phyloP scores from a whole-genome alignment of 2,113 vertebrate species.

The Balaeniceps rex region DNA sequence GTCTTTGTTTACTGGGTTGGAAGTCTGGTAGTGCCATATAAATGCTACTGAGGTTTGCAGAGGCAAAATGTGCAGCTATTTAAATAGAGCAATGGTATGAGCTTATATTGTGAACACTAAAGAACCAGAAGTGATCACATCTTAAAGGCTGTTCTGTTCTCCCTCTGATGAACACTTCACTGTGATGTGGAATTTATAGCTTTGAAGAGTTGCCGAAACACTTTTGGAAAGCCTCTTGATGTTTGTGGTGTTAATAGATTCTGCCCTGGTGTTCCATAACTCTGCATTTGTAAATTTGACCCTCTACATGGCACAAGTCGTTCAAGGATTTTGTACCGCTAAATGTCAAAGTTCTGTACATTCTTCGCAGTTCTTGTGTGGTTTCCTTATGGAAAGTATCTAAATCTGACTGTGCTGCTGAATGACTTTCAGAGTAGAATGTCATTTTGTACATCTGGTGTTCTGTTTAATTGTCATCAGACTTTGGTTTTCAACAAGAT shows the following conservation, averaged over 20 bases:
- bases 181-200: background rate
- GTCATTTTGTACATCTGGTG: conserved; percentile 6
- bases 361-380: background rate
- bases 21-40: background rate
- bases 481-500: background rate
- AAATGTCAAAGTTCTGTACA: background rate
- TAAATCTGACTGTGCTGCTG: background rate
- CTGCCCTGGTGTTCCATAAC: background rate
- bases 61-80: background rate
- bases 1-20: background rate
- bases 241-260: background rate
- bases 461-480: conserved; percentile 34
- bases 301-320: background rate
- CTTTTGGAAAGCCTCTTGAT: background rate
- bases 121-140: background rate
- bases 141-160: background rate
- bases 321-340: background rate
- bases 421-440: background rate
- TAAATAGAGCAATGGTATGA: background rate
- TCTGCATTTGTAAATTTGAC: background rate
- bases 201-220: background rate
- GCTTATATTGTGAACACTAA: background rate
- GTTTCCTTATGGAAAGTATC: background rate
- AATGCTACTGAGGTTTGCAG: background rate
- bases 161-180: background rate